Conservation (phyloP, 2,113 vertebrate species). For the Phyllostomus discolor region DNA sequence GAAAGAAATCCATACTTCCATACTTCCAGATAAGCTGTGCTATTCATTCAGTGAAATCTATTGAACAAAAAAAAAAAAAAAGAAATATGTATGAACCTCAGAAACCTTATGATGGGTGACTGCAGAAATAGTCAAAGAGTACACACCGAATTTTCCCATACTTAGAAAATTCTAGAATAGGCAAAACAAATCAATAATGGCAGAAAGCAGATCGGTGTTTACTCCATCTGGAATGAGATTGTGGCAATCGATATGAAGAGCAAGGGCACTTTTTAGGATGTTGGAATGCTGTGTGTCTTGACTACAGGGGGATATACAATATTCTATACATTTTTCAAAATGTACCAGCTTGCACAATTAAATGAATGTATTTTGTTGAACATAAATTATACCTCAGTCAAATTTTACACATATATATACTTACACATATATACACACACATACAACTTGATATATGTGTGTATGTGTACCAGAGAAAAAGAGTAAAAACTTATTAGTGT, state of each 20-base stretch:
- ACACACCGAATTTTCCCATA: not conserved
- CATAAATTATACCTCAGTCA: not conserved
- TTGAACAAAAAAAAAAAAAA: not conserved
- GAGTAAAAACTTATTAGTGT: not conserved
- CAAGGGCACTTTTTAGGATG: not conserved
- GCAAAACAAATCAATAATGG: not conserved
- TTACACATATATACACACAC: not conserved
- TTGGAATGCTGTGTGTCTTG: not conserved
- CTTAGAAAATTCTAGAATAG: not conserved
- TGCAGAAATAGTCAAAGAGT: not conserved
- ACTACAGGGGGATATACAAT: not conserved
- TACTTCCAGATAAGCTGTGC: not conserved
- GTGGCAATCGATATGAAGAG: not conserved
- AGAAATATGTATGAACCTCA: not conserved
- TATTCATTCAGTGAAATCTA: not conserved
- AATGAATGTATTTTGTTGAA: not conserved
- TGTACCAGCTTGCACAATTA: not conserved
- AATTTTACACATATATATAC: not conserved
- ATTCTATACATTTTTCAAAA: not conserved
- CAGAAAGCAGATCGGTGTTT: not conserved
- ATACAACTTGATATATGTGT: not conserved
- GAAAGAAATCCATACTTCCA: not conserved
- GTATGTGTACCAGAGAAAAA: not conserved
- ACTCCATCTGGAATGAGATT: not conserved
- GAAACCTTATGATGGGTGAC: not conserved